Evolutionary conservation across 2,888 invertebrate species (phyloP).

Genomic region (Brachyptera putata): DNA sequence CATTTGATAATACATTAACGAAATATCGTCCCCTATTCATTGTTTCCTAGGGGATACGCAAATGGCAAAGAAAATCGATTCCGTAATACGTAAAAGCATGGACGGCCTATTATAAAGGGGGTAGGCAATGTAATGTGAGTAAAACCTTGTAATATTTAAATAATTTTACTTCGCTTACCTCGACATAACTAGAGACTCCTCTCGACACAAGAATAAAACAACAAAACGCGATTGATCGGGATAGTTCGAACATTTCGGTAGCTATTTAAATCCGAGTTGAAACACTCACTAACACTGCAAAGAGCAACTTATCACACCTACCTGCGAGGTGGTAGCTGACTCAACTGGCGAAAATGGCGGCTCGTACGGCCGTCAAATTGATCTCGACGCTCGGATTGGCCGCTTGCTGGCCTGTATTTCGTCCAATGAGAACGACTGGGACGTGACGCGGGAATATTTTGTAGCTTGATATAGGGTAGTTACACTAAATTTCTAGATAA

Average conservation of each 20-base stretch:
- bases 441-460: background rate
- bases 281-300: constrained; percentile 11
- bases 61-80: no score
- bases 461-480: no score
- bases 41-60: no score
- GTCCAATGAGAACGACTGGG: background rate
- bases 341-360: constrained; percentile 4
- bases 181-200: constrained; percentile 28
- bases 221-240: constrained; percentile 21
- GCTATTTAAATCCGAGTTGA: constrained; percentile 6
- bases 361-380: background rate
- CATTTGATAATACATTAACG: no score
- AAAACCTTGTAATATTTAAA: no score
- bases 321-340: constrained; percentile 14
- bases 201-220: constrained; percentile 26
- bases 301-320: background rate
- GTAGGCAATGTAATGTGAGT: no score
- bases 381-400: background rate
- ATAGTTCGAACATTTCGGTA: constrained; percentile 27
- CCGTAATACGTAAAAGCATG: no score
- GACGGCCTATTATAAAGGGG: no score
- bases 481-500: no score
- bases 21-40: no score
- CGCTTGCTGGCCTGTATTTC: background rate
- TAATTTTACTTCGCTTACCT: no score